Percentiles rank a stretch among this genome's conserved stretches.
These are phyloP conservation scores for Ivindomyrus marchei DNA, from an alignment of 2,113 vertebrate genomes.

Conservation along the genomic window DNA sequence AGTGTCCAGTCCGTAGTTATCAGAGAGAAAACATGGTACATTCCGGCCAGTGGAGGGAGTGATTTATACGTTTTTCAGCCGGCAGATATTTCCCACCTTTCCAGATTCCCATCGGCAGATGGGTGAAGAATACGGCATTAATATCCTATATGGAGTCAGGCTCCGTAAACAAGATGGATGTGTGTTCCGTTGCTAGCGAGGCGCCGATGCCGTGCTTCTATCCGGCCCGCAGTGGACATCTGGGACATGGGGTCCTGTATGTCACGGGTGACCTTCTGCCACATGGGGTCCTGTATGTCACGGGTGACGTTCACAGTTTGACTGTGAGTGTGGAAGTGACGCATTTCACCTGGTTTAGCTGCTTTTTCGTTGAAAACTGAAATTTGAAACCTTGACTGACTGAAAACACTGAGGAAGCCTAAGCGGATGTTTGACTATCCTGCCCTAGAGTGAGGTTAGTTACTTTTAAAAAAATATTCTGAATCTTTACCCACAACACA, in stretches of 20 bases:
- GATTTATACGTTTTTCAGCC: conserved; percentile 2
- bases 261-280: not conserved
- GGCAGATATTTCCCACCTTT: conserved; percentile 5
- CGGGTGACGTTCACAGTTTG: not conserved
- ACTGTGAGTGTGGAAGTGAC: too few species aligned
- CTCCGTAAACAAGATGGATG: conserved; percentile 1
- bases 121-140: not conserved
- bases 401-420: too few species aligned
- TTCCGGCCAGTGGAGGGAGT: not conserved
- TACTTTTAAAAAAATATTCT: not conserved
- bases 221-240: not conserved
- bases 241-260: not conserved
- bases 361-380: too few species aligned
- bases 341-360: too few species aligned
- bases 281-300: not conserved
- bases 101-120: not conserved
- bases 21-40: not conserved
- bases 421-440: too few species aligned
- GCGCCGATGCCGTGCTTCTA: not conserved
- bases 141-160: not conserved
- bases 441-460: not conserved
- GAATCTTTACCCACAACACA: not conserved
- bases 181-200: not conserved
- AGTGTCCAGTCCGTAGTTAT: conserved; percentile 3
- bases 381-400: too few species aligned